Evolutionary conservation across 2,888 invertebrate species (phyloP).

Genomic region (Griposia aprilina): DNA sequence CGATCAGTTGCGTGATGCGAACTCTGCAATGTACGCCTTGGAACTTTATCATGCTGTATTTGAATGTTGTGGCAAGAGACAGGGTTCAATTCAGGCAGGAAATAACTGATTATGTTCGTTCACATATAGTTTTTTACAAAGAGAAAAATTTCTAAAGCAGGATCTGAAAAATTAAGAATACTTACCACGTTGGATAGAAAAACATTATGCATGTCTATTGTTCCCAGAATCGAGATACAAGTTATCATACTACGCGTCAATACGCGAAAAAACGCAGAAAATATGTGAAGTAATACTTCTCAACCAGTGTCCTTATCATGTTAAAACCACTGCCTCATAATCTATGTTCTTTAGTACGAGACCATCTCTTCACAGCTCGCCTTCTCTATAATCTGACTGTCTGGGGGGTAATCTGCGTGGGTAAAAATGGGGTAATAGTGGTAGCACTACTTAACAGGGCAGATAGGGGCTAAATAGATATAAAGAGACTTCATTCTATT

Average conservation of each 20-base stretch:
- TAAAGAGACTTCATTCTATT: conserved; percentile 41
- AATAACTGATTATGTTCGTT: background rate
- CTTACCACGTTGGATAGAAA: too few species aligned
- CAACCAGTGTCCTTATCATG: conserved; percentile 15
- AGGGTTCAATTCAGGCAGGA: too few species aligned
- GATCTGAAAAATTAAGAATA: background rate
- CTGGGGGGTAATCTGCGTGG: conserved; percentile 48
- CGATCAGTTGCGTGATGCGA: conserved; percentile 35
- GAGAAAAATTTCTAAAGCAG: background rate
- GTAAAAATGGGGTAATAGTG: conserved; percentile 59
- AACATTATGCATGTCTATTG: background rate
- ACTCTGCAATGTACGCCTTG: conserved; percentile 4
- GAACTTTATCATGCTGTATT: conserved; percentile 36
- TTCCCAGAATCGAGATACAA: background rate
- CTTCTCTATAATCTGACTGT: conserved; percentile 50
- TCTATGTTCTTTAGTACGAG: conserved; percentile 32
- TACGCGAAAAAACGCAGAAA: too few species aligned
- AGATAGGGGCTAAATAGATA: conserved; percentile 56
- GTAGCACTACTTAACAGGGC: conserved; percentile 50
- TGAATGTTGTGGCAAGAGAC: background rate
- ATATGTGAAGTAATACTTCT: too few species aligned
- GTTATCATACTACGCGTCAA: fast-evolving
- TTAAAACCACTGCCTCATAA: conserved; percentile 27
- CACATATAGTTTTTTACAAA: background rate
- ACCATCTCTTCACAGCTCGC: conserved; percentile 12